Base-by-base conservation (phyloP, 2,797 vertebrate species). In the Syndactyla subalaris region DNA sequence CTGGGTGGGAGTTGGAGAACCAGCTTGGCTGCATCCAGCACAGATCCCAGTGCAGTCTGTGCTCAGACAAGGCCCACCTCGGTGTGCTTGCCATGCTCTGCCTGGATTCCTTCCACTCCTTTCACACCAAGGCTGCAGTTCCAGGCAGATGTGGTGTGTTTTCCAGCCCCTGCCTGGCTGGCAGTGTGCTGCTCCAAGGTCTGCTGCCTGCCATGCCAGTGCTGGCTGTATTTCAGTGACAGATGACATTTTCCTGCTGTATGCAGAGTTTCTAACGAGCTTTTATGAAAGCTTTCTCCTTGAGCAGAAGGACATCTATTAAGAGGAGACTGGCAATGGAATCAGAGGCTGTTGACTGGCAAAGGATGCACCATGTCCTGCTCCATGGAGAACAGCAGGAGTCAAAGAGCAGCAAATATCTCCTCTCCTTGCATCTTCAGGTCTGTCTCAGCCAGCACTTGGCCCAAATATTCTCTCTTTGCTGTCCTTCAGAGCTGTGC, bases 211-310 rank as follows among this genome's bases (percentile, higher is more conserved):
- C 88, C 78, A 29, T 34, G 74, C 73, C 55, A 38, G 27, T 10
- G 14, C 87, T 92, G 92, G 78, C 75, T 75, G 79, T 6, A 7
- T 68, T 78, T 80, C 93, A 81, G 84, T 51, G 89, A 34, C 91
- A 90, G 78, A 65, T 95, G 89, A 93, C 75, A 77, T 91, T 91
- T 94, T 83, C 91, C 58, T 77, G 30, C 45, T 11, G 68, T 8
- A 8, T 30, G 86, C 67, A 21, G 66, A 48, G 81, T 87, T 94
- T 75, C 54, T 30, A 43, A 77, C 30, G 88, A 61, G 86, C 58
- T 83, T 72, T 91, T 55, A 48, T 87, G 23, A 16, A 54, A 72
- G 91, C 66, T 83, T 88, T 93, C 91, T 96, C 92, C 95, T 92
- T 85, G 72, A 91, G 78, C 58, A 24, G 4, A 91, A 91, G 92